Percentiles rank a stretch among this genome's conserved stretches.
These are phyloP conservation scores for Brevimyrus niger DNA, from an alignment of 2,113 vertebrate species.

Conservation along the genomic window DNA sequence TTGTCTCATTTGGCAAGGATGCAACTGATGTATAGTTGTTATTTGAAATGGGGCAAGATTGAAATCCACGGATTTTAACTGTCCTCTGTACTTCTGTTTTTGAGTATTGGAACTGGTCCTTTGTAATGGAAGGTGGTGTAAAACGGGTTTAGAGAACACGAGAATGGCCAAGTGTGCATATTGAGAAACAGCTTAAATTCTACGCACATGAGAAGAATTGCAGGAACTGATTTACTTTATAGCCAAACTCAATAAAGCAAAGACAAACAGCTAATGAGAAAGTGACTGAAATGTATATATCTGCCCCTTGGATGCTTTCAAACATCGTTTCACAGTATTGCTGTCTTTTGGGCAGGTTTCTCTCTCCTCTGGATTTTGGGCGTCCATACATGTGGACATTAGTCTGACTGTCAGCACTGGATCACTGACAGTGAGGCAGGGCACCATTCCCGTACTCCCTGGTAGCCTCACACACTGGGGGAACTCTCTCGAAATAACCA, in stretches of 20 bases:
- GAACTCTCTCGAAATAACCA: neutral
- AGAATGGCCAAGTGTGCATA: no score
- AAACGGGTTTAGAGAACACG: no score
- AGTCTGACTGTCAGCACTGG: neutral
- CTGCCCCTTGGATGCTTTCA: neutral
- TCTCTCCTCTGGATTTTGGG: neutral
- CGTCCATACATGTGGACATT: neutral
- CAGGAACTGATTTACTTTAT: neutral
- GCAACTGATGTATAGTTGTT: no score
- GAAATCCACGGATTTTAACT: no score
- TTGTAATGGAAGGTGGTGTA: no score
- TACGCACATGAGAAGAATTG: neutral
- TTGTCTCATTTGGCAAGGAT: no score
- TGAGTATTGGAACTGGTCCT: no score
- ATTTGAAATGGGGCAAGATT: no score
- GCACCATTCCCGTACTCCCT: neutral
- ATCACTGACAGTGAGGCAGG: neutral
- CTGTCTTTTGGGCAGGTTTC: neutral
- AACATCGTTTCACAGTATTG: neutral
- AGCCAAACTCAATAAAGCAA: neutral
- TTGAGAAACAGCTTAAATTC: no score
- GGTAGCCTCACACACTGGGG: neutral
- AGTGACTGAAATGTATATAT: neutral
- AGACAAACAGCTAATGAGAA: neutral
- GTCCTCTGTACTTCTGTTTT: no score